Base-by-base conservation (phyloP, 2,888 invertebrate genomes). In the Epiblema foenella region DNA sequence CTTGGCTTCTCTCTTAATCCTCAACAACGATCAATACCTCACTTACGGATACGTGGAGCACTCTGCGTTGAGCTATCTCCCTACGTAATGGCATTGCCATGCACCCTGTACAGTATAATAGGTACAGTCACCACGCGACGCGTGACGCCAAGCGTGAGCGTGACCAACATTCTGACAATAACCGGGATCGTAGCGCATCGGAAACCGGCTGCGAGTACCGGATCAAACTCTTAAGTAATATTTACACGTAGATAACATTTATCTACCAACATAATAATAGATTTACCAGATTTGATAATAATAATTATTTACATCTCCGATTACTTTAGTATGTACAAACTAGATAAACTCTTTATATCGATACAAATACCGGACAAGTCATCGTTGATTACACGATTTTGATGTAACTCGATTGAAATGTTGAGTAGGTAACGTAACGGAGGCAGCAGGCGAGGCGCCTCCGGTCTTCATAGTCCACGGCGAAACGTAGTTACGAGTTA, bases 351-450 rank as follows among this genome's bases (percentile, higher is more conserved):
- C 65, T 70, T 65, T 59, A 59, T 29, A 18, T 65, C 29, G 37
- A 52, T 65, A 54, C 52, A 52, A 64, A 65, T 58, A 64, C 51
- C 58, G 64, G 64, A 64, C 69, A 72, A 63, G 39, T 69, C 39
- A 64, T 63, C 68, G 62, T 42, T 51, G 62, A 60, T 51, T 62
- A 67, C 62, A 60, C 67, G 67, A 71, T 62, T 37, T 62, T 46
- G 62, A 58, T 57, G 73, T 65, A 66, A 69, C 46, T 76, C 75
- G 73, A 75, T 75, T 73, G 74, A 72, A 70, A 71, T 69, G 75
- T 74, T 74, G 73, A 64, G 74, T 39, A 64, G 57, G 69, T 67
- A 33, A 68, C 73, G 69, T 67, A 33, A 68, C 73, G 67, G 51
- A 42, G 56, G 54, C 60, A 18, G 58, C 49, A 4, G n/a, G n/a